Evolutionary conservation across 2,113 vertebrate genomes (phyloP), one percentile per base, ranked within the genome.

Genomic region (Aplodontia rufa): DNA sequence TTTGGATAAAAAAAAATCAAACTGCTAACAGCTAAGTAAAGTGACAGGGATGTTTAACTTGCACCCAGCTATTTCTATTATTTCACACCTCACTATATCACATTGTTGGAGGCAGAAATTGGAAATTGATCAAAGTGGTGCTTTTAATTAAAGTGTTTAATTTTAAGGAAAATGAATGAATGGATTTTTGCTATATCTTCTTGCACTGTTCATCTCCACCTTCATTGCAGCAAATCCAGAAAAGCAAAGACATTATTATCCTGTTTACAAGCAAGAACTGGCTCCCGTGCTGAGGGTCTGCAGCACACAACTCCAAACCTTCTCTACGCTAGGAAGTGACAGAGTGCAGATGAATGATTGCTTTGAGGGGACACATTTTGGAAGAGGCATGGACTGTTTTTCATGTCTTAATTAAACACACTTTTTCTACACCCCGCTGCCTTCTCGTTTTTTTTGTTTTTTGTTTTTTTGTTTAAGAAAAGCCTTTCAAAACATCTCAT

Each of bases 101-200:
- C 51, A 45, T 58, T 51, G 12, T 24, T 83, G 91, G 78, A 72
- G 75, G 42, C 37, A 93, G 82, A 88, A 94, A 94, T 81, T 90
- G 64, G 91, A 94, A 89, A 95, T 45, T 83, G 79, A 93, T 86
- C 30, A 45, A 76, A 80, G 66, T 8, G 1, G 47, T 72, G 16
- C 20, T 96, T 95, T 97, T 95, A 94, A 95, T 96, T 88, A 92
- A 97, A 66, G 64, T 88, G 53, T 91, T 95, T 85, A 90, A 94
- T 95, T 84, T 95, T 94, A 91, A 96, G 69, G 47, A 86, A 97
- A 95, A 93, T 45, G 19, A 92, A 90, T 79, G 72, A 79, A 80
- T 87, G 37, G 72, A 78, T 96, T 94, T 92, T 96, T 86, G 85
- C 92, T 96, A 60, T 89, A 42, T 89, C 45, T 75, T 86, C 83